These are phyloP conservation scores for Lithophane socia DNA, from an alignment of 2,888 invertebrate species.

Conservation along the genomic window DNA sequence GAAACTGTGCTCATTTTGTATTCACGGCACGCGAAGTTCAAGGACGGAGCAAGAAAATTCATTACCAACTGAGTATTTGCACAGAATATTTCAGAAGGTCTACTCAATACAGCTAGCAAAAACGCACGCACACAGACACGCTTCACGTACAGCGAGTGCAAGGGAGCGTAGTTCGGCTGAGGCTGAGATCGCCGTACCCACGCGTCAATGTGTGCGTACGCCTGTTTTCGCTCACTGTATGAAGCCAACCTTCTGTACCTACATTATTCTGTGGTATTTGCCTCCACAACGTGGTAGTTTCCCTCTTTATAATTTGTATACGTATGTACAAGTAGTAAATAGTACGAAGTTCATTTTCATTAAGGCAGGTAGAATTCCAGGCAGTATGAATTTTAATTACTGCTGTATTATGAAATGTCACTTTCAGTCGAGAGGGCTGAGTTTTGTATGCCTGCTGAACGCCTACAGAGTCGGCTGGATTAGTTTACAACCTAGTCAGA, in stretches of 20 bases:
- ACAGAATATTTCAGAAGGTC: conserved; percentile 34
- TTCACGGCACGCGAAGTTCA: conserved; percentile 68
- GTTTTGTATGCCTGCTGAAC: conserved; percentile 13
- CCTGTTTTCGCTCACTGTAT: neutral
- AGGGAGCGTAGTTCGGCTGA: no score
- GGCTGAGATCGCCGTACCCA: neutral
- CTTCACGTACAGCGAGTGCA: conserved; percentile 4
- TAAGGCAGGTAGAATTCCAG: neutral
- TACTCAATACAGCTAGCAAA: neutral
- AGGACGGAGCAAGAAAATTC: conserved; percentile 67
- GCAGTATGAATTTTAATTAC: conserved; percentile 13
- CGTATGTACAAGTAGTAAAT: conserved; percentile 20
- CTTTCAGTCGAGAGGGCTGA: neutral
- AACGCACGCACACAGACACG: neutral
- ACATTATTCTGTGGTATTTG: conserved; percentile 11
- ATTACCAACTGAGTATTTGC: conserved; percentile 61
- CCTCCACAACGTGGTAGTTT: conserved; percentile 31
- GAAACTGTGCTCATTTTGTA: conserved; percentile 64
- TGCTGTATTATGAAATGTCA: conserved; percentile 9
- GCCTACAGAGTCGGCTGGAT: no score
- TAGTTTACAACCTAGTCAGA: no score
- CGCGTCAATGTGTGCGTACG: neutral
- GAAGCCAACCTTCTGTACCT: conserved; percentile 12
- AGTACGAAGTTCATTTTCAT: conserved; percentile 30
- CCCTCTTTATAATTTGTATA: conserved; percentile 31